A percentile compares a stretch with the other conserved stretches of the same genome.
Conservation (phyloP, 2,797 vertebrate genomes). For the Amazonetta brasiliensis region DNA sequence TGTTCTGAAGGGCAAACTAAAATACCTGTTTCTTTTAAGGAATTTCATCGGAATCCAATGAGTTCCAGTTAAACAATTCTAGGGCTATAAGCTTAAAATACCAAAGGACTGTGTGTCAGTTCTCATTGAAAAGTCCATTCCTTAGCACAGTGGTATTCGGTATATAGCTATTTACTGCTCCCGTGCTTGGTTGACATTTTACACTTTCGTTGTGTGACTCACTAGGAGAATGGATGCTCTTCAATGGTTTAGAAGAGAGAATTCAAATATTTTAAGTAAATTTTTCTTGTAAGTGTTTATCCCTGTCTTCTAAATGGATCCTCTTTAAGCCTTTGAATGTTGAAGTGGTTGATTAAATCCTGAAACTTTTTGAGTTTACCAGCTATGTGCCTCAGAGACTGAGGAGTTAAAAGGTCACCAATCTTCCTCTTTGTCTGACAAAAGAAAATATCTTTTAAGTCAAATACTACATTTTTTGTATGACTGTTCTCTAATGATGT, state of each 20-base stretch:
- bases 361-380: background rate
- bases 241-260: background rate
- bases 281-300: background rate
- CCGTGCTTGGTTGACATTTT: background rate
- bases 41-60: background rate
- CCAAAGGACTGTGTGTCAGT: background rate
- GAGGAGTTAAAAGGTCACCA: background rate
- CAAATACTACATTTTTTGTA: background rate
- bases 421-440: background rate
- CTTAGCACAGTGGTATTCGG: background rate
- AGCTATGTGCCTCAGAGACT: fast-evolving
- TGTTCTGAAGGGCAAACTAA: background rate
- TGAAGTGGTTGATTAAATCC: background rate
- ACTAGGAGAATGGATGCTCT: background rate
- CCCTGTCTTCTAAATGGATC: background rate
- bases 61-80: background rate
- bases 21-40: background rate
- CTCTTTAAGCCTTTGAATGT: background rate
- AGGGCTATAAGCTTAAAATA: background rate
- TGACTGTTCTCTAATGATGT: background rate
- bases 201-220: background rate
- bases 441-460: background rate
- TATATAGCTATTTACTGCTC: background rate
- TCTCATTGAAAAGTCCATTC: background rate
- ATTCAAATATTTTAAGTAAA: background rate